phyloP scores from a whole-genome alignment of 2,888 invertebrate genomes.

The Axea sp. region DNA sequence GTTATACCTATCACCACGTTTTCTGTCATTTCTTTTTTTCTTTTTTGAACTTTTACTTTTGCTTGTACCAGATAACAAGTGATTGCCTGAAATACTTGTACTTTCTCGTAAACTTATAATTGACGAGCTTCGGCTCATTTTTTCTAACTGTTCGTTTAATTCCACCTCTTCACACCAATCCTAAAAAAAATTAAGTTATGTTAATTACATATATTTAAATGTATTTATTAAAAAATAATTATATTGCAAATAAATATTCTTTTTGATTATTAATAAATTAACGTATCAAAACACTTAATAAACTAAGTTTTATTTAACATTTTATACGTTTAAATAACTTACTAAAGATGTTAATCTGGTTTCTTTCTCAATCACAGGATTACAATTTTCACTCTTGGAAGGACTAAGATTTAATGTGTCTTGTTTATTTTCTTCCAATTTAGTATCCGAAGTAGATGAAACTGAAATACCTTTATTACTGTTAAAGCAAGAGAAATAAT shows the following conservation, averaged over 20 bases:
- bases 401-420: constrained; percentile 66
- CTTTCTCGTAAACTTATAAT: constrained; percentile 79
- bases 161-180: constrained; percentile 85
- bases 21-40: constrained; percentile 74
- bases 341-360: constrained; percentile 59
- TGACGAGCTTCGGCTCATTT: constrained; percentile 81
- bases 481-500: not conserved
- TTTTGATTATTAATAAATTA: no score
- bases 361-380: constrained; percentile 62
- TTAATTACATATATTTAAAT: no score
- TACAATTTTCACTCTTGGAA: constrained; percentile 68
- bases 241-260: not conserved
- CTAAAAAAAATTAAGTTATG: constrained; percentile 68
- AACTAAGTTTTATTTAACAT: no score
- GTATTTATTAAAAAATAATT: no score
- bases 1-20: constrained; percentile 67
- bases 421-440: constrained; percentile 66
- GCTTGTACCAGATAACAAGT: constrained; percentile 74
- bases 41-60: constrained; percentile 80
- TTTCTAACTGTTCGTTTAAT: constrained; percentile 80
- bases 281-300: no score
- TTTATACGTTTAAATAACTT: no score
- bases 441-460: constrained; percentile 63
- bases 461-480: constrained; percentile 64
- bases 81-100: constrained; percentile 66